Evolutionary conservation across 2,113 vertebrate genomes (phyloP).

Genomic region (Thinocorus orbignyianus): DNA sequence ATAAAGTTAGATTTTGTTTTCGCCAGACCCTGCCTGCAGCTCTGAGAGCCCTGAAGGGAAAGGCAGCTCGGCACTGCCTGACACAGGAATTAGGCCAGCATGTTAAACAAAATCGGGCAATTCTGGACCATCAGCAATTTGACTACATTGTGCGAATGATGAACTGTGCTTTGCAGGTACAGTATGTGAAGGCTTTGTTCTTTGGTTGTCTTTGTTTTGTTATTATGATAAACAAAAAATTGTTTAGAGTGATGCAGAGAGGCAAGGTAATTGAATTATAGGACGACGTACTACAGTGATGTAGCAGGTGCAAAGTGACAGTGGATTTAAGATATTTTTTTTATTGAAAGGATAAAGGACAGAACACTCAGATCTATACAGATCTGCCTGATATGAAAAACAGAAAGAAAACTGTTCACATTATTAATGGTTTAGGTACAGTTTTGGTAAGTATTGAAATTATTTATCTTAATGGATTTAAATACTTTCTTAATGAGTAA

Average conservation of each 20-base stretch:
- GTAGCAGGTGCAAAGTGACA: not conserved
- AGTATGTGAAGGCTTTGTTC: not conserved
- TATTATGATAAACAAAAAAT: not conserved
- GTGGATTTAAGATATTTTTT: not conserved
- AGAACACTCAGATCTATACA: not conserved
- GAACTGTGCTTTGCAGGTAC: conserved; percentile 97
- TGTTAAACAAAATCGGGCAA: conserved; percentile 92
- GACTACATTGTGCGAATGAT: conserved; percentile 96
- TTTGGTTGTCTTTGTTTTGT: not conserved
- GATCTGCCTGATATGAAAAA: not conserved
- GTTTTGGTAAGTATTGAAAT: not conserved
- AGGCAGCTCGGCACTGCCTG: conserved; percentile 92
- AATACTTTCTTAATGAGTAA: not conserved
- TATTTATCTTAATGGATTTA: not conserved
- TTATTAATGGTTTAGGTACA: not conserved
- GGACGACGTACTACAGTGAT: rapidly evolving
- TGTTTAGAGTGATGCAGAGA: not conserved
- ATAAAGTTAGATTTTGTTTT: conserved; percentile 1
- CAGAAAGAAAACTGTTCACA: not conserved
- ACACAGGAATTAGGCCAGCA: conserved; percentile 91
- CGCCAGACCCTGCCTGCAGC: conserved; percentile 92
- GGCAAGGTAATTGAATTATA: not conserved
- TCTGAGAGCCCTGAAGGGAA: conserved; percentile 92
- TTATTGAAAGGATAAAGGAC: not conserved
- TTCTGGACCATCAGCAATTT: conserved; percentile 97